These are phyloP conservation scores for Oscheius sp. DNA, from an alignment of 2,888 invertebrate genomes.

Conservation along the genomic window DNA sequence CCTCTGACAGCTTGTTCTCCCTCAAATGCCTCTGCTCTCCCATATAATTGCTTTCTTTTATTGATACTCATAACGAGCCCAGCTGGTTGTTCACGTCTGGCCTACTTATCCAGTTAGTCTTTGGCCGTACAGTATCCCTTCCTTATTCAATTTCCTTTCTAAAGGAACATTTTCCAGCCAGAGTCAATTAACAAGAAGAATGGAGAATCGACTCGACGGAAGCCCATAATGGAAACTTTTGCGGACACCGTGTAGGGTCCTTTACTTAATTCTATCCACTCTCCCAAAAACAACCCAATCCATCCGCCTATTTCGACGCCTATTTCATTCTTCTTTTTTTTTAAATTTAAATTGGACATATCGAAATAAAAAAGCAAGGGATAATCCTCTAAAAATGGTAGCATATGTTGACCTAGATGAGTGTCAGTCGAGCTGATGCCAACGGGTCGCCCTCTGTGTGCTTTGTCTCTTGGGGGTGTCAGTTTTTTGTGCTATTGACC, in stretches of 20 bases:
- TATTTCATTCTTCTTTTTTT: neutral
- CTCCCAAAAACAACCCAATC: neutral
- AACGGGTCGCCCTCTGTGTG: too few species aligned
- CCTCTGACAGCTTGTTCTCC: too few species aligned
- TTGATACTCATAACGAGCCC: neutral
- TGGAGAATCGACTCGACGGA: constrained; percentile 4
- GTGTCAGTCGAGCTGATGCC: too few species aligned
- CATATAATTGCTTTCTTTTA: neutral
- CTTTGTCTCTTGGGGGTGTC: too few species aligned
- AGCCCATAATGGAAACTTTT: constrained; percentile 30
- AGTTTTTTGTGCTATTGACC: neutral
- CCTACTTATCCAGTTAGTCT: neutral
- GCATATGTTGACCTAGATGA: too few species aligned
- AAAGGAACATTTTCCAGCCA: neutral
- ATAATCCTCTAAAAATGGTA: too few species aligned
- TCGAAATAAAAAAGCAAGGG: too few species aligned
- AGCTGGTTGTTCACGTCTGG: neutral
- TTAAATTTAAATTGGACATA: too few species aligned
- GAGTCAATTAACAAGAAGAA: constrained; percentile 13
- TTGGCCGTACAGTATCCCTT: neutral
- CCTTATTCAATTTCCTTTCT: neutral
- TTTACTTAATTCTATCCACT: neutral
- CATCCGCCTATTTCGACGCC: neutral
- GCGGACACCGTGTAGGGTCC: constrained; percentile 28
- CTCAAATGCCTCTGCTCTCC: constrained; percentile 1